Conservation (phyloP, 2,797 vertebrate genomes). For the Onychomys torridus region DNA sequence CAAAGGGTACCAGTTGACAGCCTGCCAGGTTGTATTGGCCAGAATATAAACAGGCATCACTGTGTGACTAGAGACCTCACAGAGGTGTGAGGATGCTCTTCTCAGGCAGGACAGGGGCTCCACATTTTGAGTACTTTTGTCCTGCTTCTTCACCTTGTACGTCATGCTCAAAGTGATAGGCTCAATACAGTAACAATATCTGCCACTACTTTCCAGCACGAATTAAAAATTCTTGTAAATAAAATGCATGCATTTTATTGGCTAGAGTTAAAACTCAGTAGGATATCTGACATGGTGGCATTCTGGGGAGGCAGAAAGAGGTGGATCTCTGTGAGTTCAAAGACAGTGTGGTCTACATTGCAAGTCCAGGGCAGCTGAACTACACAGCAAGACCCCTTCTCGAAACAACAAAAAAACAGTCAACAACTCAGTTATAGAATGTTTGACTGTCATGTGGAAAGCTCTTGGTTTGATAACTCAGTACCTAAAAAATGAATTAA, state of each 20-base stretch:
- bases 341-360: neutral
- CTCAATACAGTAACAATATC: neutral
- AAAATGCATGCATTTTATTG: neutral
- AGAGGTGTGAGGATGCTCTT: neutral
- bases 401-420: neutral
- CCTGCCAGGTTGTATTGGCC: neutral
- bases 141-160: neutral
- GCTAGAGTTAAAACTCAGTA: neutral
- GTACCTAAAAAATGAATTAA: neutral
- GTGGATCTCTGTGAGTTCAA: neutral
- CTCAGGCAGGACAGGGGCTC: neutral
- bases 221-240: conserved; percentile 4
- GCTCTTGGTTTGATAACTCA: neutral
- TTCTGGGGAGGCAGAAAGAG: neutral
- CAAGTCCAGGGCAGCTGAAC: neutral
- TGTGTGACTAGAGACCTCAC: neutral
- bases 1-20: neutral
- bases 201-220: neutral
- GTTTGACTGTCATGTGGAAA: neutral
- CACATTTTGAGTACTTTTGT: neutral
- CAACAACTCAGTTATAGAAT: neutral
- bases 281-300: neutral
- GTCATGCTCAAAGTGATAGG: neutral
- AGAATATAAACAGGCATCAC: conserved; percentile 11
- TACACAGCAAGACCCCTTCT: neutral